Evolutionary conservation across 2,113 vertebrate genomes (phyloP), one percentile per base, ranked within the genome.

Genomic region (Herpetotheres cachinnans): DNA sequence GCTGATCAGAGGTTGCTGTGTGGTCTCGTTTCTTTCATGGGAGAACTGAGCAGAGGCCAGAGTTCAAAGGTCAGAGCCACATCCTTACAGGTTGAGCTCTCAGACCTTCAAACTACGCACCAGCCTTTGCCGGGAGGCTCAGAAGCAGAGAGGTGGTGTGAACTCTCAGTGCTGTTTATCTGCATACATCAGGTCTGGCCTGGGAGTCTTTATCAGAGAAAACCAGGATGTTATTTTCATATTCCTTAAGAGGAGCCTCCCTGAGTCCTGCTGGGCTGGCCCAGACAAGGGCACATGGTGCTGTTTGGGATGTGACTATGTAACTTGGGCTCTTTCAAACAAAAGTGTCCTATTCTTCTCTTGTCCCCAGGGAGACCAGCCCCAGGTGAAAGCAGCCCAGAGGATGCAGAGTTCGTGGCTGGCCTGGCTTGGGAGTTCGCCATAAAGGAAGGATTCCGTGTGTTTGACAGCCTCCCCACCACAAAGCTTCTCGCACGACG

Each of bases 361-460:
- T 90, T 46, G 13, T 78, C 77, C 42, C 65, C 74, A 99, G 99
- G 96, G 47, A 98, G 95, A 79, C 97, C 97, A 14, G 83, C 70
- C 6, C 79, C 82, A 13, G 91, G 96, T 4, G 85, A 82, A 58
- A 95, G 82, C 30, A 91, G 73, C 66, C 95, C 70, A 0, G 87
- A 97, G 70, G 92, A 98, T 11, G 36, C 83, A 7, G 98, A 98
- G 61, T 92, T 96, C 3, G 96, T 98, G 86, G 97, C 98, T 1
- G 87, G 98, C 27, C 91, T 98, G 91, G 98, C 98, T 2, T 99
- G 99, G 99, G 98, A 98, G 34, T 99, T 99, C 36, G 98, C 99
- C 12, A 49, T 95, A n/a, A 99, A 98, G 72, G 98, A 99, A 97
- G 98, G 99, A n/a, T 99, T 99, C 95, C 98, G 97, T 24, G 49